Evolutionary conservation across 2,888 invertebrate species (phyloP), one percentile per base, ranked within the genome.

Genomic region (Muscina levida): DNA sequence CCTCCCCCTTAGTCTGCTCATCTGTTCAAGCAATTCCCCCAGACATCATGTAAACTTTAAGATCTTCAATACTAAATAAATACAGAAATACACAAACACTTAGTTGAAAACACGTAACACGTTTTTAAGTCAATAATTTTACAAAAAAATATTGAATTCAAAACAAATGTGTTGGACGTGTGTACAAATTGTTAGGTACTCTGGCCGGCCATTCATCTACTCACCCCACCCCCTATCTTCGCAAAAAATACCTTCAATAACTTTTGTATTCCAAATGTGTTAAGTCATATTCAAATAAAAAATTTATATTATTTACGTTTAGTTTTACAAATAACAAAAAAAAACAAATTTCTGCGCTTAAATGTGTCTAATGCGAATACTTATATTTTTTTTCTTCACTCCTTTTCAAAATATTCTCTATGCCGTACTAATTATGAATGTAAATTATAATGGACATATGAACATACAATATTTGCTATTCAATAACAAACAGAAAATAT

Each of bases 391-490:
- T 51, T 17, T n/a, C n/a, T n/a, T n/a, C n/a, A n/a, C n/a, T n/a
- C n/a, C n/a, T n/a, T n/a, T n/a, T n/a, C n/a, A n/a, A 22, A 17
- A 51, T 42, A 39, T 24, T 10, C 48, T 15, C 48, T n/a, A 2
- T 3, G 17, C 10, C 17, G 13, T 46, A 72, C 72, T 77, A 78
- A 78, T 78, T 73, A 70, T 72, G 42, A 68, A 73, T 73, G 62
- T 73, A 56, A 73, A 67, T 62, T 72, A 24, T 39, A 70, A 39
- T 62, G 42, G 26, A 42, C 42, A 17, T 59, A 66, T 13, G 39
- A 26, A 26, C 44, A n/a, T n/a, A n/a, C n/a, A n/a, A 48, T 24
- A 66, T 71, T 66, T 59, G 77, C 39, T 71, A 57, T 72, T 71
- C 31, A 57, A 57, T 57, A 31, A 37, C n/a, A 57, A 57, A 37